phyloP scores from a whole-genome alignment of 2,113 vertebrate species.

The Pseudonaja textilis region DNA sequence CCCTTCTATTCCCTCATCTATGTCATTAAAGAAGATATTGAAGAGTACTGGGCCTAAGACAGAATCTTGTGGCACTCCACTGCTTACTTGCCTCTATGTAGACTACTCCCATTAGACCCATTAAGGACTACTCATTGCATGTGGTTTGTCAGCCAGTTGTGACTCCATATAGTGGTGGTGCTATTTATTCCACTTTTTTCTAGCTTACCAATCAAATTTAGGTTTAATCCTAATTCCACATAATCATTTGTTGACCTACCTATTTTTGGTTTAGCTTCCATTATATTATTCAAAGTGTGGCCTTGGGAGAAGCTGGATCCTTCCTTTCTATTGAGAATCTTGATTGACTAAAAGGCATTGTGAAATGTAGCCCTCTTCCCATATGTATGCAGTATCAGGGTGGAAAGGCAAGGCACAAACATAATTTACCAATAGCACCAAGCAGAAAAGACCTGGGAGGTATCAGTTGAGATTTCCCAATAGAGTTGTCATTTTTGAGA shows the following conservation, averaged over 20 bases:
- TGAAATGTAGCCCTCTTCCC: background rate
- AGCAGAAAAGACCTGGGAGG: background rate
- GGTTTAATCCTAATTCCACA: background rate
- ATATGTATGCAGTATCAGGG: background rate
- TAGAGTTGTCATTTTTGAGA: background rate
- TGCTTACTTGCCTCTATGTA: too few relatives aligned
- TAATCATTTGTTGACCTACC: background rate
- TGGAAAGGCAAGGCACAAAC: background rate
- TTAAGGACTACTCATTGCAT: too few relatives aligned
- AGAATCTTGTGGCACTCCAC: too few relatives aligned
- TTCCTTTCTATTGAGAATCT: background rate
- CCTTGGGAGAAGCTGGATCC: background rate
- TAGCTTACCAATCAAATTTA: background rate
- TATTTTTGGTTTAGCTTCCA: background rate
- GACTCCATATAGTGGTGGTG: too few relatives aligned
- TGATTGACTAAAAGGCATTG: background rate
- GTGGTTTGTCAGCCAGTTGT: too few relatives aligned
- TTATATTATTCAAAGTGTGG: background rate
- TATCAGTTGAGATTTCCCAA: background rate
- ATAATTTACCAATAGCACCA: background rate
- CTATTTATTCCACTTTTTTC: too few relatives aligned
- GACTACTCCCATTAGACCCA: too few relatives aligned
- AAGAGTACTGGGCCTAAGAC: too few relatives aligned
- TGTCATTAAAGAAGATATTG: too few relatives aligned
- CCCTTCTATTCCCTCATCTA: too few relatives aligned